Base-by-base conservation (phyloP, 2,113 vertebrate genomes). In the Serinus canaria region DNA sequence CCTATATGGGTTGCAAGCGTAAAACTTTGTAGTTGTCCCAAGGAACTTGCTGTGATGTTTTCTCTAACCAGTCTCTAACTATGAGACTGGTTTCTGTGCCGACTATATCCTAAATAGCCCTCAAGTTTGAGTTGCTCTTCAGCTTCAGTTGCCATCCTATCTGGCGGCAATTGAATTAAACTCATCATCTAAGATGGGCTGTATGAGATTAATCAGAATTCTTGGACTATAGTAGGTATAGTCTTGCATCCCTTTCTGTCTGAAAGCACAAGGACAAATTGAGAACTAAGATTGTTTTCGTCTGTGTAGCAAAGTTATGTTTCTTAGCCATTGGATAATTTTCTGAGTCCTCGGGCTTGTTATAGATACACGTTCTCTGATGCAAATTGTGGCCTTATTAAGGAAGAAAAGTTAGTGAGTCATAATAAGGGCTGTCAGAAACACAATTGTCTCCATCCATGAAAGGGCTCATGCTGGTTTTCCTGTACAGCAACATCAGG, bases 391-490 rank as follows among this genome's bases (percentile, higher is more conserved):
- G n/a, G 72, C 27, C n/a, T 94, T 90, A 37, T 10, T 84, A 82
- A 89, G 69, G 76, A 50, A 64, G 33, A 89, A 91, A 93, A 88
- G 77, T 74, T 83, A 84, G 70, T 79, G 67, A 93, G 50, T 93
- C 79, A 59, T 78, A 74, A 30, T 62, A 85, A 63, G 15, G 13
- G 11, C 72, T 94, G 70, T 92, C 66, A 73, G 82, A 83, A 77
- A 90, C 74, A 70, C 93, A 88, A 78, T 5, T 27, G 15, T 19
- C n/a, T 78, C 72, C 3, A 7, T 90, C 30, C 35, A 10, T 77
- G 31, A 52, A 70, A 67, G 47, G 37, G 15, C n/a, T 90, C 2
- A 0, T 47, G 41, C 59, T 88, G 39, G 2, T 49, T 91, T 89
- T 60, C 60, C 35, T 5, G 0, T 74, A 44, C 53, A 64, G 21